Evolutionary conservation across 2,888 invertebrate species (phyloP), one percentile per base, ranked within the genome.

Genomic region (Cistogaster globosa): DNA sequence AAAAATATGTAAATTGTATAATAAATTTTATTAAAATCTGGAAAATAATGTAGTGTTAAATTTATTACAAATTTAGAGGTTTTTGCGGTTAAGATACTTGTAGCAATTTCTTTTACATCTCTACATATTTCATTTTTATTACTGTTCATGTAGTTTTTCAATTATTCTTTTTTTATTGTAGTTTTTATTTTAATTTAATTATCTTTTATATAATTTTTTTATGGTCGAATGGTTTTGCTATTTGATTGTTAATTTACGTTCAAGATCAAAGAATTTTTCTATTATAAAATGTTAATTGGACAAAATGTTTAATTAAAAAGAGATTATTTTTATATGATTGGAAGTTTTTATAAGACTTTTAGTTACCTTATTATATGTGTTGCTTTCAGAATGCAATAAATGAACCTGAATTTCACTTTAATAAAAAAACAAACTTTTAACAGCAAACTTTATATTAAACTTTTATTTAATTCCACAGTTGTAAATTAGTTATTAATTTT

Each of bases 41-140:
- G 8, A 74, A 75, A 69, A 81, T 75, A 69, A 75, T 75, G 57
- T 75, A 55, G 82, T 82, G 82, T 76, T 82, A 82, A 82, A 82
- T 82, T 82, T 69, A 57, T 65, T 69, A 72, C 63, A 82, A 75
- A 65, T 62, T 82, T 38, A 69, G 63, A 57, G 63, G 58, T 57
- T 71, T 63, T 65, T 65, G 63, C 69, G 69, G 76, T 82, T 75
- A 51, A 65, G 71, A 51, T 68, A 58, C 77, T 67, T 58, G 76
- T 67, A 57, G 36, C 45, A 32, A 12, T 22, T 36, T 22, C 16
- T 48, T 1, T 60, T 60, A 18, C 0, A 2, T 76, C 57, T 26
- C 4, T 26, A n/a, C n/a, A n/a, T 26, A 26, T 26, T 1, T 26
- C 26, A 2, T 26, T 26, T 26, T 26, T 26, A 26, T 57, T 38